Percentiles rank a stretch among this genome's conserved stretches.
phyloP scores from a whole-genome alignment of 1,140 invertebrate genomes.

The Papilio aristodemus region DNA sequence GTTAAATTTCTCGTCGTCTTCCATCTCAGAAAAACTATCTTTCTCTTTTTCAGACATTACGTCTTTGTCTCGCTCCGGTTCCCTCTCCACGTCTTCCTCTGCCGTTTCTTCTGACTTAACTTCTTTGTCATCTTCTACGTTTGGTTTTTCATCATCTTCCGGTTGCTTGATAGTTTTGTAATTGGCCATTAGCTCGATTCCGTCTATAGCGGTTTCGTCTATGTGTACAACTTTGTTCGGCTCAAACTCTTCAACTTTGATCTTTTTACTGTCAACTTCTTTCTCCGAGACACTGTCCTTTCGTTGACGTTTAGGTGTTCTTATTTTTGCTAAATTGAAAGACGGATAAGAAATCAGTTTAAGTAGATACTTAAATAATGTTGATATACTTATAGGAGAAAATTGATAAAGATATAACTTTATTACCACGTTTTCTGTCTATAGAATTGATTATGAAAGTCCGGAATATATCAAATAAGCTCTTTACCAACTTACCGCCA shows the following conservation, averaged over 20 bases:
- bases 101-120: conserved; percentile 59
- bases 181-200: conserved; percentile 75
- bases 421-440: too few relatives aligned
- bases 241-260: conserved; percentile 60
- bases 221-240: conserved; percentile 67
- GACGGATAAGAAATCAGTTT: background rate
- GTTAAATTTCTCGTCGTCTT: conserved; percentile 76
- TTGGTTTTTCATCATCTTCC: conserved; percentile 71
- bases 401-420: too few relatives aligned
- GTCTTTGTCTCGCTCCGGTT: conserved; percentile 50
- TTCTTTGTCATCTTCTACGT: conserved; percentile 71
- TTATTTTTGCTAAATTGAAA: conserved; percentile 68
- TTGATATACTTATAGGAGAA: too few relatives aligned
- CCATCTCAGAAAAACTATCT: conserved; percentile 77
- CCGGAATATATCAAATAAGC: conserved; percentile 15
- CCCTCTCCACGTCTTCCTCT: conserved; percentile 52
- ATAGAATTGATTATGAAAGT: too few relatives aligned
- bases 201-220: conserved; percentile 77
- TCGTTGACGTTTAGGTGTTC: conserved; percentile 80
- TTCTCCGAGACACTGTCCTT: conserved; percentile 81
- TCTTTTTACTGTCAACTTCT: conserved; percentile 75
- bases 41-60: conserved; percentile 68
- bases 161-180: conserved; percentile 53
- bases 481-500: conserved; percentile 38
- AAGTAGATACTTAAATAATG: background rate